Percentiles rank a stretch among this genome's conserved stretches.
These are phyloP conservation scores for Tenrec ecaudatus DNA, from an alignment of 2,113 vertebrate species.

Conservation along the genomic window DNA sequence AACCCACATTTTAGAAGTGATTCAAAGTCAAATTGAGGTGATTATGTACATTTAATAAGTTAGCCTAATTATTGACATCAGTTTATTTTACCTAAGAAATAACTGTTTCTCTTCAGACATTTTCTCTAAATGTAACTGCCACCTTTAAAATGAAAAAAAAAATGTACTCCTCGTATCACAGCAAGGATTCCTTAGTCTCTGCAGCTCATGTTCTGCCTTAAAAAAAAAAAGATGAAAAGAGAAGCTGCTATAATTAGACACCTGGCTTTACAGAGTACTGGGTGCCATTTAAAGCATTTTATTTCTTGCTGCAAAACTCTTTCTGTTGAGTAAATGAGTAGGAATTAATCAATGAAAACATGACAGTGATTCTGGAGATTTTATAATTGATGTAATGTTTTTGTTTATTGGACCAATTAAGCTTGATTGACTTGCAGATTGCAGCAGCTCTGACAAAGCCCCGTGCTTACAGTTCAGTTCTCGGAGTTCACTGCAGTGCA, in stretches of 20 bases:
- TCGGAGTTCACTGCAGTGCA: not conserved
- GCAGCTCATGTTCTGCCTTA: slow-evolving; percentile 13
- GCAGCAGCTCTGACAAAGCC: slow-evolving; percentile 28
- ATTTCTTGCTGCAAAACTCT: slow-evolving; percentile 63
- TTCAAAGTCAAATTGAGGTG: not conserved
- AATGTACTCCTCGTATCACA: not conserved
- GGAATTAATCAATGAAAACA: slow-evolving; percentile 78
- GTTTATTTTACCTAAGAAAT: not conserved
- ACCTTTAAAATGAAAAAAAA: not conserved
- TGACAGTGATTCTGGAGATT: slow-evolving; percentile 60
- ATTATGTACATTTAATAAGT: slow-evolving; percentile 35
- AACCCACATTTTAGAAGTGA: slow-evolving; percentile 8
- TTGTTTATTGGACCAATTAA: slow-evolving; percentile 73
- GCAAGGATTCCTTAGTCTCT: not conserved
- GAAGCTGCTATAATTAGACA: slow-evolving; percentile 56
- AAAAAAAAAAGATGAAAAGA: not conserved
- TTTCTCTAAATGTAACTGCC: slow-evolving; percentile 3
- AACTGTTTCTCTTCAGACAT: slow-evolving; percentile 38
- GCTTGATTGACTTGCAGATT: slow-evolving; percentile 73
- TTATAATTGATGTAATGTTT: slow-evolving; percentile 67
- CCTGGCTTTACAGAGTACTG: slow-evolving; percentile 15
- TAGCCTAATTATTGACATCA: not conserved
- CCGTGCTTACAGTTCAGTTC: not conserved
- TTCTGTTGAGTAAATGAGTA: slow-evolving; percentile 66
- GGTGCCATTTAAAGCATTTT: slow-evolving; percentile 57